A percentile compares a stretch with the other conserved stretches of the same genome.
phyloP scores from a whole-genome alignment of 2,888 invertebrate species.

The Coremacera marginata region DNA sequence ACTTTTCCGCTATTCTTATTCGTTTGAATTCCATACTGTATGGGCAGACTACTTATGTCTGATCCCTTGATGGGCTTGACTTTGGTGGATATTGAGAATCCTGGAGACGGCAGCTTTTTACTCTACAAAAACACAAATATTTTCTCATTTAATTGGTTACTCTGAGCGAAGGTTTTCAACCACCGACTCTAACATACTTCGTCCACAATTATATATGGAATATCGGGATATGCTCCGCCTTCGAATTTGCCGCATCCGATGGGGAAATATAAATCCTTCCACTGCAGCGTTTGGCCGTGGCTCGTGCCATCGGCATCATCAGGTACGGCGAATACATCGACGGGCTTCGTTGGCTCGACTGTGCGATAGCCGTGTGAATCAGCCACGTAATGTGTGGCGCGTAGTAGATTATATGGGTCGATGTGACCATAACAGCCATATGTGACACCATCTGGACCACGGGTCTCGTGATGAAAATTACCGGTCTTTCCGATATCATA shows the following conservation, averaged over 20 bases:
- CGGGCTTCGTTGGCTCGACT: constrained; percentile 77
- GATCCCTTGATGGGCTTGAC: constrained; percentile 51
- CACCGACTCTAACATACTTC: constrained; percentile 53
- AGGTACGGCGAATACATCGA: constrained; percentile 72
- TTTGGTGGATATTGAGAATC: constrained; percentile 40
- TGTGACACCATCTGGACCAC: constrained; percentile 81
- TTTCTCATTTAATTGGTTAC: not conserved
- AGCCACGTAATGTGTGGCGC: constrained; percentile 82
- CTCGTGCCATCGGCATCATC: constrained; percentile 53
- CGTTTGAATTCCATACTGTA: constrained; percentile 45
- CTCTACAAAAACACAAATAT: constrained; percentile 45
- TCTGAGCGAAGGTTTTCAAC: not conserved
- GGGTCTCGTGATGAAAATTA: constrained; percentile 84
- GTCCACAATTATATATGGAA: constrained; percentile 54
- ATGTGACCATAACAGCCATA: constrained; percentile 86
- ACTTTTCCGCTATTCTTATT: constrained; percentile 31
- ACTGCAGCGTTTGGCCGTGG: constrained; percentile 74
- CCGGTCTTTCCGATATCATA: constrained; percentile 82
- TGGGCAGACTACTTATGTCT: constrained; percentile 56
- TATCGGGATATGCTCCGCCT: constrained; percentile 65
- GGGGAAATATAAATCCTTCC: constrained; percentile 80
- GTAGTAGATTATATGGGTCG: constrained; percentile 76
- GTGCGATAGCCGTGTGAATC: constrained; percentile 84
- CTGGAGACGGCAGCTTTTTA: constrained; percentile 37
- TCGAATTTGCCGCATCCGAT: constrained; percentile 76